Evolutionary conservation across 1,140 invertebrate species (phyloP).

Genomic region (Leguminivora glycinivorella): DNA sequence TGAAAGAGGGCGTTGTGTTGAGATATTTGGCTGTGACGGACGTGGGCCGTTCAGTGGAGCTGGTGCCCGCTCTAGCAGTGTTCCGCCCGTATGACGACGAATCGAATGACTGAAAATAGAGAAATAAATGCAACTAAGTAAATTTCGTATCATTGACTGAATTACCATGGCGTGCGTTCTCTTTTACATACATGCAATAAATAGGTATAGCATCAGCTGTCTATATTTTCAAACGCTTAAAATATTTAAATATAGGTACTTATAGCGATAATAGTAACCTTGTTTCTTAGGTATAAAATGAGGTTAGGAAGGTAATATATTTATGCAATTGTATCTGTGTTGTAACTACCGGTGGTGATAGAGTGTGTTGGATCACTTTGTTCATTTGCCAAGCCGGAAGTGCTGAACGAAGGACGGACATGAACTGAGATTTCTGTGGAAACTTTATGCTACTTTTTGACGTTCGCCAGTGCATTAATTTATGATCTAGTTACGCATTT

Average conservation of each 20-base stretch:
- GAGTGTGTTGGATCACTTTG: background rate
- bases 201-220: background rate
- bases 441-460: background rate
- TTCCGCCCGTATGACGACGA: conserved; percentile 60
- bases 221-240: background rate
- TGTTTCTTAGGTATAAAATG: background rate
- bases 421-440: background rate
- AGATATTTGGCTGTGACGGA: conserved; percentile 68
- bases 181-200: too few species aligned
- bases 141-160: too few species aligned
- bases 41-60: conserved; percentile 55
- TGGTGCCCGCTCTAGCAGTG: conserved; percentile 44
- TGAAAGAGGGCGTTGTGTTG: conserved; percentile 60
- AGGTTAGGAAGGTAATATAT: background rate
- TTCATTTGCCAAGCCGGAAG: conserved; percentile 18
- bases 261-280: background rate
- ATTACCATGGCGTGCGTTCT: too few species aligned
- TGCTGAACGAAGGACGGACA: background rate
- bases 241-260: too few species aligned
- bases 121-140: background rate
- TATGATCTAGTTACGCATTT: background rate
- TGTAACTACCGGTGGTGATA: conserved; percentile 1
- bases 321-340: background rate
- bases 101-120: conserved; percentile 40
- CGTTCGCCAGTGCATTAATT: background rate